Conservation (phyloP, 2,113 vertebrate species). For the Aegotheles bennettii region DNA sequence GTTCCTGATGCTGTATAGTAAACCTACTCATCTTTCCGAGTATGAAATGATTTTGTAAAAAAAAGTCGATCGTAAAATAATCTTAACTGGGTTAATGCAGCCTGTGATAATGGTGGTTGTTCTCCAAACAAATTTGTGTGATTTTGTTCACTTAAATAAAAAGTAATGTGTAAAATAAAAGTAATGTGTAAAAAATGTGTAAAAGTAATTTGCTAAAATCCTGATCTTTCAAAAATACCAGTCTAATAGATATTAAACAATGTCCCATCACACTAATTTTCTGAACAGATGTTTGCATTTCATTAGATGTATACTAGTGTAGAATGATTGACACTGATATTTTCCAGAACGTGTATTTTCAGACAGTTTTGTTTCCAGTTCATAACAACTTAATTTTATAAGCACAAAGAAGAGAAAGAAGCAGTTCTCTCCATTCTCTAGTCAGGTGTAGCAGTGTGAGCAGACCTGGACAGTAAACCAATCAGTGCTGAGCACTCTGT, state of each 20-base stretch:
- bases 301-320: neutral
- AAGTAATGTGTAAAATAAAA: constrained; percentile 35
- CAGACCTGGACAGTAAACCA: neutral
- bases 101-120: neutral
- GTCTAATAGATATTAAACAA: constrained; percentile 25
- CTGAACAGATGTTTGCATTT: neutral
- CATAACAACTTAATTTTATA: neutral
- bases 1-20: neutral
- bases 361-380: neutral
- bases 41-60: constrained; percentile 44
- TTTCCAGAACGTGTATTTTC: neutral
- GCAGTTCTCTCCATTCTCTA: neutral
- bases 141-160: constrained; percentile 23
- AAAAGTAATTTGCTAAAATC: neutral
- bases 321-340: neutral
- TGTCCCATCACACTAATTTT: constrained; percentile 29
- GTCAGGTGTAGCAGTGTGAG: neutral
- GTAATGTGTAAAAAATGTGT: neutral
- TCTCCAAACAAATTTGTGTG: constrained; percentile 16
- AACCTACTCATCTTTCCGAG: constrained; percentile 10
- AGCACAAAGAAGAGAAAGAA: neutral
- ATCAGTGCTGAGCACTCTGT: rapidly evolving
- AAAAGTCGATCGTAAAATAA: neutral
- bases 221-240: constrained; percentile 17
- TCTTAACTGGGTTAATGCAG: neutral